Evolutionary conservation across 2,797 vertebrate genomes (phyloP), one percentile per base, ranked within the genome.

Genomic region (Aplochiton taeniatus): DNA sequence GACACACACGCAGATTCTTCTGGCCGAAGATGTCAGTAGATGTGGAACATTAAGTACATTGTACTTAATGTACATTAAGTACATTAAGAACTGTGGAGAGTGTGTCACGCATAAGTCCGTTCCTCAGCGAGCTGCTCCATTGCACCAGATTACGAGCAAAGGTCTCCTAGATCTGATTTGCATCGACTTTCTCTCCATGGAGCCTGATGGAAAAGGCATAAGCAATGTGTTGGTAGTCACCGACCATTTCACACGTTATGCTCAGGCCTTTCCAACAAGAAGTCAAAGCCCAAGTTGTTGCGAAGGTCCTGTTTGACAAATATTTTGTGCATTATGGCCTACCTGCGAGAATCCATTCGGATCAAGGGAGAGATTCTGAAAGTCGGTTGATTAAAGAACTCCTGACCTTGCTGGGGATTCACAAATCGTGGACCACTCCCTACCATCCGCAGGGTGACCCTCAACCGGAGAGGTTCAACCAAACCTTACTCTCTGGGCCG

Each of bases 81-180:
- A n/a, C n/a, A 73, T 73, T 4, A 67, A 58, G 48, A 63, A 53
- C 10, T 73, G 70, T 68, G 65, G 65, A 8, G 43, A 53, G 46
- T 69, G 63, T 41, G 31, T 69, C 8, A 58, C 49, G 9, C 49
- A 52, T 9, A 66, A 62, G 43, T 20, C 64, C n/a, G 17, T 42
- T 14, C 7, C 7, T 4, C 45, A 66, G 16, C 16, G 42, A 14
- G 47, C 70, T 20, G 53, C 53, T 46, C 59, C 59, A 16, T 44
- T 63, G 47, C 52, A 63, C 18, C 64, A 72, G 53, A 62, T 72
- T 11, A 12, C 48, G 6, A 72, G 63, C 45, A 13, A 45, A 14
- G 58, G 69, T 4, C 69, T 58, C 5, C 10, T 66, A 52, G 64
- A 72, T 17, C 17, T 68, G 10, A 51, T 71, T n/a, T 64, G 53